Percentiles rank a stretch among this genome's conserved stretches.
Conservation (phyloP, 1,140 invertebrate genomes). For the Drosophila ananassae region DNA sequence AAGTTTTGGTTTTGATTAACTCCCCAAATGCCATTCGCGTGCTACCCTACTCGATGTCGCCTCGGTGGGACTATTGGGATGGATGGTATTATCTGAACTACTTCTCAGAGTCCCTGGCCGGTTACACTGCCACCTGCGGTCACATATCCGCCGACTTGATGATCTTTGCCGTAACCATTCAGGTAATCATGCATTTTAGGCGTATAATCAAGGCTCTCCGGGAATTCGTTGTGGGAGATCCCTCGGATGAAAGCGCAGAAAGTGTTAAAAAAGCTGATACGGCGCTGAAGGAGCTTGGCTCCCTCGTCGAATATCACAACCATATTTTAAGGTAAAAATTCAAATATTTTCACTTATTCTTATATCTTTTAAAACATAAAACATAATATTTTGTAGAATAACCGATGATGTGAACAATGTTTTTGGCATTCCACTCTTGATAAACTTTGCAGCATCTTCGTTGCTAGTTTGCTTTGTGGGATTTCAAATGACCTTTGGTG, state of each 20-base stretch:
- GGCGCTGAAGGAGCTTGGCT: conserved; percentile 42
- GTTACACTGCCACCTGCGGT: conserved; percentile 51
- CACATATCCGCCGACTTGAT: conserved; percentile 63
- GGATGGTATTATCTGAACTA: conserved; percentile 51
- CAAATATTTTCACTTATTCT: not conserved
- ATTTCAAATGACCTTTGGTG: conserved; percentile 63
- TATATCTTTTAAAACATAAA: not conserved
- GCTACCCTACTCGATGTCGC: conserved; percentile 47
- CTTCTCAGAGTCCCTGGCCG: conserved; percentile 33
- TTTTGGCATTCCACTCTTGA: conserved; percentile 59
- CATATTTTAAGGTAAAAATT: conserved; percentile 48
- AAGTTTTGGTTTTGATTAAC: conserved; percentile 12
- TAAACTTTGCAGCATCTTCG: conserved; percentile 63
- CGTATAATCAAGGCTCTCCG: conserved; percentile 27
- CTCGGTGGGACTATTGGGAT: conserved; percentile 55
- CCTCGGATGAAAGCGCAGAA: not conserved
- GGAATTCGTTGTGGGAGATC: conserved; percentile 15
- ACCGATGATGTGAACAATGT: conserved; percentile 64
- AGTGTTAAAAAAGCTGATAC: not conserved
- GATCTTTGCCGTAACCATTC: conserved; percentile 55
- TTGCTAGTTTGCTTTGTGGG: conserved; percentile 69
- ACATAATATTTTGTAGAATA: conserved; percentile 25
- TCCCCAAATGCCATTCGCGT: conserved; percentile 13
- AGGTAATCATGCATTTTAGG: conserved; percentile 71
- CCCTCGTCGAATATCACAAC: conserved; percentile 58